phyloP scores from a whole-genome alignment of 2,888 invertebrate species.

The Catocala fraxini region DNA sequence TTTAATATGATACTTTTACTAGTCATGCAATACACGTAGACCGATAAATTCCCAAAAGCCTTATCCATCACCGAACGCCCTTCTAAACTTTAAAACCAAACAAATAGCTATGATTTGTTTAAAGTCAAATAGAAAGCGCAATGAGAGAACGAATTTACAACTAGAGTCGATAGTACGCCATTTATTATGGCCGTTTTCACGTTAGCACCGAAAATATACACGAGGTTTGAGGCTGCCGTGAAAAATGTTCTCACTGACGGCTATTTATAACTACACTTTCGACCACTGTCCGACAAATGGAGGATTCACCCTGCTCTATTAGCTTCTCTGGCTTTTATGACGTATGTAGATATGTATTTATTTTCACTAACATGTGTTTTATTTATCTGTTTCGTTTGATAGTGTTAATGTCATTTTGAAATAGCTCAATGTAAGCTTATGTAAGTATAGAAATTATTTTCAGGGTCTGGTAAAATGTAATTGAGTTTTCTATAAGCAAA shows the following conservation, averaged over 20 bases:
- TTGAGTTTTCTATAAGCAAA: too few species aligned
- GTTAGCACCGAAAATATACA: conserved; percentile 33
- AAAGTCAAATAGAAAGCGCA: conserved; percentile 33
- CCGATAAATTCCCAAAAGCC: conserved; percentile 36
- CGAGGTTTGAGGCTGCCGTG: conserved; percentile 27
- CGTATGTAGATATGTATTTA: background rate
- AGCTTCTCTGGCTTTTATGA: conserved; percentile 17
- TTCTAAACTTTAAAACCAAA: conserved; percentile 20
- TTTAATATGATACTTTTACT: conserved; percentile 46
- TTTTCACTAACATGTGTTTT: background rate
- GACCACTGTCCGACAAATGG: conserved; percentile 43
- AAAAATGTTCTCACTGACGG: conserved; percentile 48
- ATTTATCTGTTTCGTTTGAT: too few species aligned
- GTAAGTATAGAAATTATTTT: too few species aligned
- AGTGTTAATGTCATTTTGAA: too few species aligned
- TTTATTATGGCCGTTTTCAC: conserved; percentile 49
- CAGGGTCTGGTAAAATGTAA: too few species aligned
- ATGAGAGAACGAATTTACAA: conserved; percentile 34
- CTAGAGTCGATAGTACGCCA: conserved; percentile 42
- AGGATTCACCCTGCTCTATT: conserved; percentile 33
- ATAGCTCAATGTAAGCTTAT: too few species aligned
- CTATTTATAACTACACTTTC: conserved; percentile 43
- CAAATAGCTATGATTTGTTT: conserved; percentile 36
- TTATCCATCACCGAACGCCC: conserved; percentile 35
- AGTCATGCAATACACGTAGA: conserved; percentile 48